Evolutionary conservation across 2,888 invertebrate species (phyloP), one percentile per base, ranked within the genome.

Genomic region (Leptarthrus brevirostris): DNA sequence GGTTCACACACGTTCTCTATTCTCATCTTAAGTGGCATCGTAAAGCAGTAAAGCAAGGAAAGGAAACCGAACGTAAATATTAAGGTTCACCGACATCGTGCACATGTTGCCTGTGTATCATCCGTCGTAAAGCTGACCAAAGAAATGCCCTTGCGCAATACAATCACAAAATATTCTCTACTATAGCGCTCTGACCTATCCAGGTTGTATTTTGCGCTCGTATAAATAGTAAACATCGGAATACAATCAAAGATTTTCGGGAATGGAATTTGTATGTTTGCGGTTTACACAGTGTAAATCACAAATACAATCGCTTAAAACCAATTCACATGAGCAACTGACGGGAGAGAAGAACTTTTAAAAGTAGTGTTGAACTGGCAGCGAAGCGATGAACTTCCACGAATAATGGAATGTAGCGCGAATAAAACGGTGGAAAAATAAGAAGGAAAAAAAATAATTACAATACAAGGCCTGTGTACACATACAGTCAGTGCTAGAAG

Each of bases 331-430:
- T 10, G 61, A 36, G 22, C 18, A 20, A 36, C 36, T 40, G 30
- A 18, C 6, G 12, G 26, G 56, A 56, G 26, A 56, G 56, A 56
- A 30, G n/a, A 40, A 40, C 61, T 40, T 40, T 2, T 16, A 47
- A 24, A n/a, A 72, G 26, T 53, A 64, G 73, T 73, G 47, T 49
- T 72, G 26, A 73, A 73, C 73, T 58, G 49, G 54, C 73, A 22
- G 64, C 73, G 73, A 49, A 66, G 44, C 73, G 64, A 64, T 73
- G 64, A 73, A 54, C 73, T 73, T 73, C 58, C 47, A 56, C 30
- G 24, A 53, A 52, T 40, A 58, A 64, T 64, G 73, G 64, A 73
- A 52, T 61, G 58, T 61, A 16, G 26, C 49, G 52, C 72, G 61
- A 18, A 16, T 58, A 16, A 47, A 66, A 24, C 24, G 40, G n/a